Percentiles rank a stretch among this genome's conserved stretches.
phyloP scores from a whole-genome alignment of 2,888 invertebrate species.

The Digitonthophagus gazella region DNA sequence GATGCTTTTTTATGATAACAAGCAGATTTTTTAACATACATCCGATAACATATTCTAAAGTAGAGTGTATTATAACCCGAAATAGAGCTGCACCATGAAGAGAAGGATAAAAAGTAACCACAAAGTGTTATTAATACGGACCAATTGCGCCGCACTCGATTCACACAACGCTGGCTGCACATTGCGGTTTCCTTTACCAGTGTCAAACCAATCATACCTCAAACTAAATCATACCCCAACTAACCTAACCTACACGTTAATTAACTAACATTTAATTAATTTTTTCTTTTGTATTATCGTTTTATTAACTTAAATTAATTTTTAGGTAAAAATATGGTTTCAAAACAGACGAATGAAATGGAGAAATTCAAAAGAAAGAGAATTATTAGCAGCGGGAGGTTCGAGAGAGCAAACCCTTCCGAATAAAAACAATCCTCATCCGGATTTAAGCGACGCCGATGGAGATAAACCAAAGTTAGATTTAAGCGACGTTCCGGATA shows the following conservation, averaged over 20 bases:
- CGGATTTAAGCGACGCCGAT: slow-evolving; percentile 88
- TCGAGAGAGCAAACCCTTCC: slow-evolving; percentile 93
- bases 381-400: slow-evolving; percentile 88
- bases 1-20: too few species aligned
- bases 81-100: too few species aligned
- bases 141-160: not conserved
- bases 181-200: not conserved
- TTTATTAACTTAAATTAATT: slow-evolving; percentile 27
- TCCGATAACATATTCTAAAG: too few species aligned
- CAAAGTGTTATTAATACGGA: not conserved
- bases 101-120: too few species aligned
- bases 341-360: slow-evolving; percentile 99
- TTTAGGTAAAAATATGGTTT: slow-evolving; percentile 86
- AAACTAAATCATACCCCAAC: too few species aligned
- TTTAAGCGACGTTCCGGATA: slow-evolving; percentile 57
- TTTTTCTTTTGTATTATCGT: not conserved
- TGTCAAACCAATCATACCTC: not conserved
- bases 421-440: slow-evolving; percentile 95
- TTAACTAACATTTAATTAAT: not conserved
- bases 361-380: slow-evolving; percentile 96
- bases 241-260: too few species aligned
- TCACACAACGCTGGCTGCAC: not conserved
- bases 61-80: too few species aligned
- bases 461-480: slow-evolving; percentile 72
- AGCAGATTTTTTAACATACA: too few species aligned